Evolutionary conservation across 2,113 vertebrate species (phyloP).

Genomic region (Phycodurus eques): DNA sequence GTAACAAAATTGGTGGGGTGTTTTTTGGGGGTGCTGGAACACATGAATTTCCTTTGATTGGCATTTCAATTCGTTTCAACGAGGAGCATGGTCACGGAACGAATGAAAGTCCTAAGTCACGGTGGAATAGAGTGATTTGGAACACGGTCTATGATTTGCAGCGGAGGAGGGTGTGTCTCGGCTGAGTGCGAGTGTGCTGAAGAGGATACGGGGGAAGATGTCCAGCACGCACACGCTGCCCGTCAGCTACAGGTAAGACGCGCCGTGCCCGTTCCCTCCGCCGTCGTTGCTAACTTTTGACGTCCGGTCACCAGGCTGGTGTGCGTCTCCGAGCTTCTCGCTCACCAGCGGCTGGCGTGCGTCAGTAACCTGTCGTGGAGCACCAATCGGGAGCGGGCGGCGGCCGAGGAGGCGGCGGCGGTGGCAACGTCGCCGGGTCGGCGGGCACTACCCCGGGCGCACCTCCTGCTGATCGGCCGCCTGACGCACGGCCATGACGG

Average conservation of each 20-base stretch:
- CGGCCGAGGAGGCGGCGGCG: slow-evolving; percentile 64
- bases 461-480: slow-evolving; percentile 79
- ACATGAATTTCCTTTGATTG: too few species aligned
- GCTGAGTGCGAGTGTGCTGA: slow-evolving; percentile 36
- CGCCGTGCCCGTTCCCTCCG: too few species aligned
- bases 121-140: not conserved
- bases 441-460: slow-evolving; percentile 64
- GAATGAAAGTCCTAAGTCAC: not conserved
- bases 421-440: slow-evolving; percentile 36
- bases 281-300: not conserved
- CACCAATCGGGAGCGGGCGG: slow-evolving; percentile 75
- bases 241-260: slow-evolving; percentile 63
- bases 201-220: slow-evolving; percentile 27
- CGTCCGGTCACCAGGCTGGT: slow-evolving; percentile 60
- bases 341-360: slow-evolving; percentile 71
- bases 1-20: too few species aligned
- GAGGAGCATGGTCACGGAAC: not conserved
- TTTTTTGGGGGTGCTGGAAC: too few species aligned
- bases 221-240: slow-evolving; percentile 34
- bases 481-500: slow-evolving; percentile 64
- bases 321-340: slow-evolving; percentile 73
- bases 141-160: slow-evolving; percentile 10
- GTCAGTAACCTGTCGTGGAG: slow-evolving; percentile 80
- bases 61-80: too few species aligned
- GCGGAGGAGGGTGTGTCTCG: not conserved